Evolutionary conservation across 23 tunicate species (phyloP), one percentile per base, ranked within the genome.

Genomic region (Oikopleura albicans): DNA sequence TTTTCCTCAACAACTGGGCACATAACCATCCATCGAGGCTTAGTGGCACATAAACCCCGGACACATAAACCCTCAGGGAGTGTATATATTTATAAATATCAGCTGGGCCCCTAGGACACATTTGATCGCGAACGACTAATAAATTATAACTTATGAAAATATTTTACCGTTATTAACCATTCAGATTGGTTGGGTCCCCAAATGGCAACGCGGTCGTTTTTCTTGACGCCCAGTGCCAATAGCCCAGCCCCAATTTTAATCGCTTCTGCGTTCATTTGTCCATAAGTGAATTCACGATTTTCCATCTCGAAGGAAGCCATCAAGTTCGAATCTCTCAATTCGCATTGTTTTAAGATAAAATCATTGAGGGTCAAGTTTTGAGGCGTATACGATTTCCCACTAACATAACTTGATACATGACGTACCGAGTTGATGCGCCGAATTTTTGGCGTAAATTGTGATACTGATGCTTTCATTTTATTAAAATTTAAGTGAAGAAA

Each of bases 171-270:
- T 29, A 71, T 29, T 29, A 71, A 71, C 79, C 79, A 71, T 29
- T 71, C 79, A 22, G 79, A 35, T 71, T 71, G 79, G 31, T 71
- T 71, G 4, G 79, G 79, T 29, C 79, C 79, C 79, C 79, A 71
- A 16, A 71, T 29, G 2, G 79, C 79, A 71, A 71, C 79, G 4
- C 79, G 29, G 2, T 71, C 79, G 28, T 35, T 35, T 2, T 31
- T 31, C 4, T 29, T 16, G 2, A 71, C 33, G 2, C 34, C 79
- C 34, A 71, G 33, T 22, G 27, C 33, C 31, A 71, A 29, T 12
- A 71, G 34, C 2, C 79, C 79, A 22, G 79, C 79, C 4, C 37
- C 79, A 2, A 71, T 71, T 71, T 29, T 71, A 2, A 4, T 29
- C 79, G 79, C 79, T 16, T 27, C 37, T 12, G 28, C 35, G 79